These are phyloP conservation scores for Lucifuga dentata DNA, from an alignment of 2,113 vertebrate species.

Conservation along the genomic window DNA sequence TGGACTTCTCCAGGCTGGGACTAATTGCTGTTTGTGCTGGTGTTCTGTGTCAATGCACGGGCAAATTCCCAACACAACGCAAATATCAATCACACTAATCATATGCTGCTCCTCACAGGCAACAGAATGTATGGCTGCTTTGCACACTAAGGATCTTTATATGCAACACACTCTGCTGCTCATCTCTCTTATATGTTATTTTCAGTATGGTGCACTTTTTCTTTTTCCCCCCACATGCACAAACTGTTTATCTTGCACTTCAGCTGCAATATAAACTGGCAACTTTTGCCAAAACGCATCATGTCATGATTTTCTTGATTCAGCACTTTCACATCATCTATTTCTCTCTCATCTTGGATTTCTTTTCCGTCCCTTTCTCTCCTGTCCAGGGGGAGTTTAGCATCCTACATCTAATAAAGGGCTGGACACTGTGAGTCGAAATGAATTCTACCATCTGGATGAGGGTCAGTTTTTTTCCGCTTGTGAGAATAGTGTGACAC, in stretches of 20 bases:
- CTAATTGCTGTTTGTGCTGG: constrained; percentile 74
- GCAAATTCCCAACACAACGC: constrained; percentile 60
- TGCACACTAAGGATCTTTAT: constrained; percentile 2
- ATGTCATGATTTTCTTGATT: constrained; percentile 56
- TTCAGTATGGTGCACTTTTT: too few relatives aligned
- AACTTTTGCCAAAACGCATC: constrained; percentile 60
- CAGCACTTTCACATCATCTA: constrained; percentile 54
- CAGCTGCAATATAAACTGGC: constrained; percentile 44
- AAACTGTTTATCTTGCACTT: constrained; percentile 10
- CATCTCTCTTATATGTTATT: constrained; percentile 7
- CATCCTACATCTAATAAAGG: constrained; percentile 56
- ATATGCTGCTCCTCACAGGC: constrained; percentile 39
- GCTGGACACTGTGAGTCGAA: constrained; percentile 45
- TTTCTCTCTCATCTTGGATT: constrained; percentile 34
- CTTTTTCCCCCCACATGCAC: too few relatives aligned
- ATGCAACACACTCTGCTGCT: constrained; percentile 1
- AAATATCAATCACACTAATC: constrained; percentile 74
- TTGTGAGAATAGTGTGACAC: constrained; percentile 51
- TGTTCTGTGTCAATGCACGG: constrained; percentile 53
- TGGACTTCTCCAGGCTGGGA: constrained; percentile 53
- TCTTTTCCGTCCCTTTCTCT: constrained; percentile 34
- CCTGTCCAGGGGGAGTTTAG: constrained; percentile 46
- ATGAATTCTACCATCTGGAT: constrained; percentile 68
- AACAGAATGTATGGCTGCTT: constrained; percentile 35
- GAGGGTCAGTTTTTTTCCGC: constrained; percentile 58